These are phyloP conservation scores for Epinephelus cyanopodus DNA, from an alignment of 2,113 vertebrate genomes.

Conservation along the genomic window DNA sequence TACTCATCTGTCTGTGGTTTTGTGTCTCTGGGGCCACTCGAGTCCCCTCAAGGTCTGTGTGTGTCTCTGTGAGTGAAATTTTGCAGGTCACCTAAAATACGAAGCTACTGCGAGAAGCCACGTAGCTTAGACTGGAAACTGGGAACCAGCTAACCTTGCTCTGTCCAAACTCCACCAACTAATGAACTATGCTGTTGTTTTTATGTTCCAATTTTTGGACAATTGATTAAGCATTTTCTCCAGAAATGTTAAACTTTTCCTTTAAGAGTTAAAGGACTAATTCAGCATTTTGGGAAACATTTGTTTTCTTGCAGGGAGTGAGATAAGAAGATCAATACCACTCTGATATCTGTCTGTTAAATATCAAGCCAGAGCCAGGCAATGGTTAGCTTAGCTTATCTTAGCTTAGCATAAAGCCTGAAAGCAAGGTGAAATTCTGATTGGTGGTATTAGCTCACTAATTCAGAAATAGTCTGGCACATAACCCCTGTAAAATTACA, in stretches of 20 bases:
- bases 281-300: too few relatives aligned
- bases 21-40: too few relatives aligned
- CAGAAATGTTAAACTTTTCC: background rate
- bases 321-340: background rate
- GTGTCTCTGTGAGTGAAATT: too few relatives aligned
- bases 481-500: background rate
- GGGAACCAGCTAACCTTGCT: background rate
- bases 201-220: background rate
- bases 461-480: background rate
- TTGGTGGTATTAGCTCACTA: too few relatives aligned
- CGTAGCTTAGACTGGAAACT: background rate
- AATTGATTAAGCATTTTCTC: background rate
- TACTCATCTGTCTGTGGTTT: too few relatives aligned
- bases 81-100: background rate
- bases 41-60: too few relatives aligned
- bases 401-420: background rate
- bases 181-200: background rate
- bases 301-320: background rate
- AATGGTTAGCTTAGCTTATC: background rate
- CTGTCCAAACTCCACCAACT: background rate
- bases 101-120: background rate
- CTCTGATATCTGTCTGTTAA: background rate
- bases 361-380: background rate
- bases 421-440: background rate
- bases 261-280: background rate